Evolutionary conservation across 2,888 invertebrate species (phyloP), one percentile per base, ranked within the genome.

Genomic region (Synanthedon formicaeformis): DNA sequence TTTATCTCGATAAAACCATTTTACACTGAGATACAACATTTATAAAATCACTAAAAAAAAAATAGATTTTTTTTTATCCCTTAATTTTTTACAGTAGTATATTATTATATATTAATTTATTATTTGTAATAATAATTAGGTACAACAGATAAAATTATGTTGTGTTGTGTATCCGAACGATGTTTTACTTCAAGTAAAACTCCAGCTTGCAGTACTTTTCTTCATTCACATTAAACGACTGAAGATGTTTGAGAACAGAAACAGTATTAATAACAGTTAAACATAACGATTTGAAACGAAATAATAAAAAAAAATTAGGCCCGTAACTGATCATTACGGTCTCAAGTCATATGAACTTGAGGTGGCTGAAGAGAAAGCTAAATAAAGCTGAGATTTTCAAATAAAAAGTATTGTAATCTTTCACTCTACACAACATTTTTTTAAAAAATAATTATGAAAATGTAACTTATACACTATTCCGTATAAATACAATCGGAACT

Each of bases 281-380:
- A 34, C 34, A 34, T 34, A 34, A 34, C 34, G 10, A 8, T 34
- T 34, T 10, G 10, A 34, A 34, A 34, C 6, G 34, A 34, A 34
- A 34, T 34, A 34, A 34, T 10, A 49, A 23, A 49, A 16, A 49
- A 10, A 8, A 13, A n/a, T n/a, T 13, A 45, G 51, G 13, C 14
- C 51, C 45, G 51, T 51, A 51, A 12, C 14, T 27, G 12, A 10
- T 34, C 16, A 51, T 51, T 51, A 45, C 51, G 51, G 51, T n/a
- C 41, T 18, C 8, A 51, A 51, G 51, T 45, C 41, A 45, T n/a
- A 2, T 8, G 4, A 41, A 41, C 41, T 51, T 50, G 50, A 49
- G 14, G 13, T 45, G 45, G n/a, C 14, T 13, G 45, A 45, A 45
- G 45, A 45, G n/a, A 45, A 45, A 45, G 18, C 13, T 45, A 12